Conservation (phyloP, 2,797 vertebrate species). For the Masticophis lateralis region DNA sequence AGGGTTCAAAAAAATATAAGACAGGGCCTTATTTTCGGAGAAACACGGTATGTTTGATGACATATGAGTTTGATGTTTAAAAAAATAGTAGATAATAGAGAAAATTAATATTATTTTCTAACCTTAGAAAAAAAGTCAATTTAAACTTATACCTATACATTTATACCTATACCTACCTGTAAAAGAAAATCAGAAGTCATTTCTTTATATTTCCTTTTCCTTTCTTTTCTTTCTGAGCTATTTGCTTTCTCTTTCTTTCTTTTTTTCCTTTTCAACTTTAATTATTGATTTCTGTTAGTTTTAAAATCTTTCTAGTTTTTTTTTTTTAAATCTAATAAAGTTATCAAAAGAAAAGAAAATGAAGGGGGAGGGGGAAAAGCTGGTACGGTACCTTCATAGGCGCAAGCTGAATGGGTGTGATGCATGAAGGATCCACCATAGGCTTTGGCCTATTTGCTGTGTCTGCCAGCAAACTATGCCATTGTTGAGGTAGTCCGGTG, state of each 20-base stretch:
- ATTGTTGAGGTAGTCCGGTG: constrained; percentile 94
- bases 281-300: background rate
- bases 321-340: background rate
- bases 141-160: background rate
- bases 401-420: constrained; percentile 96
- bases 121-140: background rate
- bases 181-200: background rate
- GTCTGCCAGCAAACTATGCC: constrained; percentile 96
- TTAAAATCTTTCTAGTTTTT: background rate
- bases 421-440: constrained; percentile 98
- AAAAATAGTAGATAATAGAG: background rate
- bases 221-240: background rate
- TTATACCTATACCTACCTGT: too few species aligned
- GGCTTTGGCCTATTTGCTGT: constrained; percentile 95
- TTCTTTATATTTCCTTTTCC: background rate
- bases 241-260: background rate
- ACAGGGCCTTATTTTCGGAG: too few species aligned
- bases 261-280: background rate
- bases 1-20: too few species aligned
- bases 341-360: background rate
- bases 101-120: background rate
- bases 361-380: background rate
- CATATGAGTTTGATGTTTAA: background rate
- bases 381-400: constrained; percentile 89
- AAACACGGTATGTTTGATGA: background rate